Evolutionary conservation across 2,113 vertebrate genomes (phyloP).

Genomic region (Crotalus tigris): DNA sequence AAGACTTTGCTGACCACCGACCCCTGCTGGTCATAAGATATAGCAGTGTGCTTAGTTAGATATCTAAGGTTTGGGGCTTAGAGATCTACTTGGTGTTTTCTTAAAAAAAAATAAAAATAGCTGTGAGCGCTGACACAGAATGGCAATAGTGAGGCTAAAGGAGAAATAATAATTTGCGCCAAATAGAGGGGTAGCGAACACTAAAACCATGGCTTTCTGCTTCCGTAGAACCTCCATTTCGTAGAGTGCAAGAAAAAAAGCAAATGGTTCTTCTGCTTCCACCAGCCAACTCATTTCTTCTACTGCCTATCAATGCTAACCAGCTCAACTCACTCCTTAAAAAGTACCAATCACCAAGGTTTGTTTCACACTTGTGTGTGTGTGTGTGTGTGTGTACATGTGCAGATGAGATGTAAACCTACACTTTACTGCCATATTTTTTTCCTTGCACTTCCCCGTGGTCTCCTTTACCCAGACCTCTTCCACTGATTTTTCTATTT

Average conservation of each 20-base stretch:
- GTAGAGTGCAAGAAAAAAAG: not conserved
- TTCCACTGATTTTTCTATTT: not conserved
- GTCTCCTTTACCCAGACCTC: not conserved
- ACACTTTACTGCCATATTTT: not conserved
- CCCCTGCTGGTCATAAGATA: conserved; percentile 7
- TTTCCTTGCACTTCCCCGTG: not conserved
- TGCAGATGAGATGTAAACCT: not conserved
- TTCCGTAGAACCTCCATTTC: not conserved
- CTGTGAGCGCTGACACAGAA: not conserved
- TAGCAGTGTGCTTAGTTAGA: not conserved
- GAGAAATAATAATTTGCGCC: not conserved
- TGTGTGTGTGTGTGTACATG: not conserved
- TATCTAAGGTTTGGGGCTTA: not conserved
- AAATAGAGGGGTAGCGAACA: not conserved
- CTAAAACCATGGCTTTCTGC: not conserved
- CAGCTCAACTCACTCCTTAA: not conserved
- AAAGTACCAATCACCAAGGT: not conserved
- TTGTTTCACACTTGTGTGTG: not conserved
- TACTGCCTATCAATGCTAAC: not conserved
- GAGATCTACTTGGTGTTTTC: not conserved
- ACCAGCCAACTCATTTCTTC: not conserved
- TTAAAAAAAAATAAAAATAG: not conserved
- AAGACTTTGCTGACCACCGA: not conserved
- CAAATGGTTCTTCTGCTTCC: not conserved
- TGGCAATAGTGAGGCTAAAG: not conserved